Percentiles rank a stretch among this genome's conserved stretches.
phyloP scores from a whole-genome alignment of 2,113 vertebrate species.

The Dasyurus viverrinus region DNA sequence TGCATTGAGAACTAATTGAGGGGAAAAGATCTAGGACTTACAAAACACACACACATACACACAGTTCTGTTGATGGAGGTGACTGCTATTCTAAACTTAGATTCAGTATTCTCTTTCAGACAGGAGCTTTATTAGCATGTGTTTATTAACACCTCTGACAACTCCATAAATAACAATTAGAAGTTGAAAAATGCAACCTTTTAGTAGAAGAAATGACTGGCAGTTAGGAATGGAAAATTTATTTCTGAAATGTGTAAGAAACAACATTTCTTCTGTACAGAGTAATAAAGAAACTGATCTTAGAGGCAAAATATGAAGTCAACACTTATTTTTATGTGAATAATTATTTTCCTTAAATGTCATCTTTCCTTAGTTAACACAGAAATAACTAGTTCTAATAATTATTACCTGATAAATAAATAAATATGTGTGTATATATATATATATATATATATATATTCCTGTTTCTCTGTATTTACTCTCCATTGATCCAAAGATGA shows the following conservation, averaged over 20 bases:
- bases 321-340: constrained; percentile 45
- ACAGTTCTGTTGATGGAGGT: constrained; percentile 30
- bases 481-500: background rate
- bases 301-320: constrained; percentile 20
- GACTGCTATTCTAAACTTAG: constrained; percentile 34
- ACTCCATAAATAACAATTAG: constrained; percentile 76
- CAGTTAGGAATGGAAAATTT: constrained; percentile 49
- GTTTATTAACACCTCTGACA: constrained; percentile 71
- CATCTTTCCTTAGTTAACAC: constrained; percentile 44
- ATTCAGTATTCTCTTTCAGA: constrained; percentile 57
- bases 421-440: no score
- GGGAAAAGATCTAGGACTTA: constrained; percentile 16
- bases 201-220: constrained; percentile 47
- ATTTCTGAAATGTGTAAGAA: constrained; percentile 17
- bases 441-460: background rate
- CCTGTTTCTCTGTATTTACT: constrained; percentile 20
- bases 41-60: constrained; percentile 4
- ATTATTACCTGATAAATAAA: background rate
- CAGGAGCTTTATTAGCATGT: constrained; percentile 64
- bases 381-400: constrained; percentile 38
- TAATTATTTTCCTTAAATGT: constrained; percentile 52
- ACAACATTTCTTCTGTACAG: constrained; percentile 24
- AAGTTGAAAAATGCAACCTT: constrained; percentile 41
- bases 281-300: background rate
- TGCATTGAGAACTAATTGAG: constrained; percentile 41